Conservation (phyloP, 2,797 vertebrate genomes). For the Carcharodon carcharias region DNA sequence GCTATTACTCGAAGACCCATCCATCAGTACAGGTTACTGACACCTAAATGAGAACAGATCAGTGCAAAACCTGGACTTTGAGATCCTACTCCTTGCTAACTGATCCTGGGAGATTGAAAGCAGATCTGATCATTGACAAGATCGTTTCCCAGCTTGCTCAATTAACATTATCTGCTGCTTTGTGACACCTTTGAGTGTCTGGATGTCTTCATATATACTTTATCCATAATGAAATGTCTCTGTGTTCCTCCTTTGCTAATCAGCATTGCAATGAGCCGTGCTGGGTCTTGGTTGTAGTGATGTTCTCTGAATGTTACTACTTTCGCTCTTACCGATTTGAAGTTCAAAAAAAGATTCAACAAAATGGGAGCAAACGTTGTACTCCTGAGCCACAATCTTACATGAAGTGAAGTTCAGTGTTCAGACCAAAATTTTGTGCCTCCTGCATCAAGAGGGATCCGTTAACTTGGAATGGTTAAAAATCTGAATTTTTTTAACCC, state of each 20-base stretch:
- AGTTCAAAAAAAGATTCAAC: background rate
- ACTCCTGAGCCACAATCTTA: background rate
- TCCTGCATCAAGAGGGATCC: background rate
- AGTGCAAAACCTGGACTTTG: background rate
- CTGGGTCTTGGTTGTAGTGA: background rate
- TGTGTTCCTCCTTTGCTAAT: background rate
- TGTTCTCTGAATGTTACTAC: background rate
- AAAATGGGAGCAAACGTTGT: background rate
- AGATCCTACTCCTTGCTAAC: background rate
- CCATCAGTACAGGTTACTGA: background rate
- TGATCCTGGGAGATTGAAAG: background rate
- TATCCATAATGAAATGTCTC: background rate
- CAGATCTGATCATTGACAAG: background rate
- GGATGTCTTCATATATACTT: background rate
- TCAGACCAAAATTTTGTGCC: background rate
- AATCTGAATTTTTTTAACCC: background rate
- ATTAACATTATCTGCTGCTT: background rate
- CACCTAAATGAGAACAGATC: background rate
- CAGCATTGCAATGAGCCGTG: background rate
- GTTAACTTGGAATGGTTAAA: background rate
- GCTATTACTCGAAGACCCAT: background rate
- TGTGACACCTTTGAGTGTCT: background rate
- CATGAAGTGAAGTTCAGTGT: background rate
- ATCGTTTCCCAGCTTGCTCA: background rate
- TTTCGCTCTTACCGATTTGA: background rate